phyloP scores from a whole-genome alignment of 2,113 vertebrate species.

The Sylvietta virens region DNA sequence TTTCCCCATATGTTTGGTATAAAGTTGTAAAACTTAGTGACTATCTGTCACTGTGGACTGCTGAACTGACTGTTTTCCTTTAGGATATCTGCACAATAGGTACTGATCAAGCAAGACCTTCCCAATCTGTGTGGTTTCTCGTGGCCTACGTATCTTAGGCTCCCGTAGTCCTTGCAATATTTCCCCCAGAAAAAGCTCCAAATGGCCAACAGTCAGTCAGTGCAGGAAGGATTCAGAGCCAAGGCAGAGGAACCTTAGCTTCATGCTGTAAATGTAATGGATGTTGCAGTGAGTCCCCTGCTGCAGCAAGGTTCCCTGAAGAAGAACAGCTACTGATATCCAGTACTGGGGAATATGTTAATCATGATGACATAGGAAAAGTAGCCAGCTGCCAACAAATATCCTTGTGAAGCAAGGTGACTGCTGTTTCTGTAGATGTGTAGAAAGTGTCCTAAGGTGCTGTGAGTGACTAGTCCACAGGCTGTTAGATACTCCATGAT shows the following conservation, averaged over 20 bases:
- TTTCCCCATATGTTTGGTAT: background rate
- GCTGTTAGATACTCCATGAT: background rate
- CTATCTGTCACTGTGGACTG: background rate
- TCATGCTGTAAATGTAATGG: background rate
- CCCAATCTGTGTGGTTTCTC: background rate
- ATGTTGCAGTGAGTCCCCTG: background rate
- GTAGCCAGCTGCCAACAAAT: background rate
- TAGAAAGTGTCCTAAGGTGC: background rate
- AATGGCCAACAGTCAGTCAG: background rate
- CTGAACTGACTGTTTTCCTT: background rate
- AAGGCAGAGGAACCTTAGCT: background rate
- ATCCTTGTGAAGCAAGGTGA: background rate
- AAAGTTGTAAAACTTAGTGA: background rate
- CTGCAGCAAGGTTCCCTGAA: background rate
- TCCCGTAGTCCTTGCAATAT: background rate
- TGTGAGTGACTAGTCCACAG: background rate
- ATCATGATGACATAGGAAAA: background rate
- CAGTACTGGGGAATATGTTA: background rate
- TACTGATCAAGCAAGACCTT: background rate
- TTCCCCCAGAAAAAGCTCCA: background rate
- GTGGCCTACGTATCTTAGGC: background rate
- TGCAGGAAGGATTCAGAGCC: background rate
- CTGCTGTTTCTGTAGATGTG: background rate
- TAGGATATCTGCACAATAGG: background rate
- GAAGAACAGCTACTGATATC: background rate